phyloP scores from a whole-genome alignment of 2,888 invertebrate genomes.

The Drosophila yooni region DNA sequence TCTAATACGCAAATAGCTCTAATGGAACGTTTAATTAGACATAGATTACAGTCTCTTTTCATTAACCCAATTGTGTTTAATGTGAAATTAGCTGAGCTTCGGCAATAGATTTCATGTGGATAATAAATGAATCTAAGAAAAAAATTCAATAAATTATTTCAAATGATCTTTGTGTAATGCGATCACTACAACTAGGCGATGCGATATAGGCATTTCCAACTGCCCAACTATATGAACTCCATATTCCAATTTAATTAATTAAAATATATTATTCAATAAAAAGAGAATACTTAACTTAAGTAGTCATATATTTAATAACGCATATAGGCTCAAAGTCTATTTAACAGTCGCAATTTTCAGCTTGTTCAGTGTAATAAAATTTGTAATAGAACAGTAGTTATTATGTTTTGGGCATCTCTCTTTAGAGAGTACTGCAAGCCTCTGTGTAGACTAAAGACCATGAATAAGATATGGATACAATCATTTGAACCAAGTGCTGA shows the following conservation, averaged over 20 bases:
- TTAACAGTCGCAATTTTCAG: slow-evolving; percentile 31
- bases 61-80: slow-evolving; percentile 32
- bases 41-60: slow-evolving; percentile 55
- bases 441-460: slow-evolving; percentile 45
- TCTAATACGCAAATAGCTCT: slow-evolving; percentile 53
- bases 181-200: not conserved
- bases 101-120: slow-evolving; percentile 33
- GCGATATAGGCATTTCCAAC: not conserved
- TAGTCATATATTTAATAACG: not conserved
- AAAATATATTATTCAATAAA: not conserved
- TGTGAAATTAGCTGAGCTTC: slow-evolving; percentile 45
- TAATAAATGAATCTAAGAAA: slow-evolving; percentile 2
- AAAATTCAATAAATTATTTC: not conserved
- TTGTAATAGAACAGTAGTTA: slow-evolving; percentile 7
- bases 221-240: not conserved
- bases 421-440: not conserved
- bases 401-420: slow-evolving; percentile 16
- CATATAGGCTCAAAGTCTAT: not conserved
- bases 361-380: slow-evolving; percentile 49
- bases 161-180: not conserved
- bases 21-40: slow-evolving; percentile 72
- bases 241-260: not conserved
- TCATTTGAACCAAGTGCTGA: slow-evolving; percentile 18
- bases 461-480: slow-evolving; percentile 40
- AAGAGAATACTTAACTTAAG: not conserved